Conservation (phyloP, 2,113 vertebrate species). For the Heterochromis multidens region DNA sequence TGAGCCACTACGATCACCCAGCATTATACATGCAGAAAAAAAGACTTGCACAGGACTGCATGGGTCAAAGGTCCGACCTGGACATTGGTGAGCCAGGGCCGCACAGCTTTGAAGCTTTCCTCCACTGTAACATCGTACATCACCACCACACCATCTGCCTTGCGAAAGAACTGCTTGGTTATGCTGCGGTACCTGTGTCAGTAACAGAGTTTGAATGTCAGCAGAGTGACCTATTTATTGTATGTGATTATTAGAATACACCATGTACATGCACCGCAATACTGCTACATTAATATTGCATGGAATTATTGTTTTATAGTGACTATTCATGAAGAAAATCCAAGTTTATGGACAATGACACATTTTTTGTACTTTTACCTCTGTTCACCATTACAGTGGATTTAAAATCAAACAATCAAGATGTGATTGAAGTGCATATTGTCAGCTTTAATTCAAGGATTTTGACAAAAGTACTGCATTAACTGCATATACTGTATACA, state of each 20-base stretch:
- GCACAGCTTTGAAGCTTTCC: slow-evolving; percentile 83
- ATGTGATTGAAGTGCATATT: neutral
- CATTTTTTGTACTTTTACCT: neutral
- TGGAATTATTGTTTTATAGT: neutral
- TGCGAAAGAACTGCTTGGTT: slow-evolving; percentile 94
- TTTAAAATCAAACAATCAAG: neutral
- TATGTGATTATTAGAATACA: neutral
- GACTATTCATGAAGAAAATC: neutral
- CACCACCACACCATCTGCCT: slow-evolving; percentile 88
- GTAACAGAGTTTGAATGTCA: neutral
- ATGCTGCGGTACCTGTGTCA: slow-evolving; percentile 85
- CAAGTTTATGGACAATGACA: neutral
- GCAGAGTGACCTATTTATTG: neutral
- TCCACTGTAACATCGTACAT: slow-evolving; percentile 88
- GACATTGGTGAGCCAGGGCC: slow-evolving; percentile 84
- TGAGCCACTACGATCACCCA: neutral
- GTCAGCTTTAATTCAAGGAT: neutral
- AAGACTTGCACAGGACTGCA: neutral
- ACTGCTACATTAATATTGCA: neutral
- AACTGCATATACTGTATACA: neutral
- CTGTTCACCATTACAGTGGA: neutral
- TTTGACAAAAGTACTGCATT: neutral
- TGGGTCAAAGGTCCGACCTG: slow-evolving; percentile 72
- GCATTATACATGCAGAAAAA: neutral
- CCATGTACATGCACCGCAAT: accelerated